A percentile compares a stretch with the other conserved stretches of the same genome.
Evolutionary conservation across 2,113 vertebrate genomes (phyloP).

Genomic region (Rhagologus leucostigma): DNA sequence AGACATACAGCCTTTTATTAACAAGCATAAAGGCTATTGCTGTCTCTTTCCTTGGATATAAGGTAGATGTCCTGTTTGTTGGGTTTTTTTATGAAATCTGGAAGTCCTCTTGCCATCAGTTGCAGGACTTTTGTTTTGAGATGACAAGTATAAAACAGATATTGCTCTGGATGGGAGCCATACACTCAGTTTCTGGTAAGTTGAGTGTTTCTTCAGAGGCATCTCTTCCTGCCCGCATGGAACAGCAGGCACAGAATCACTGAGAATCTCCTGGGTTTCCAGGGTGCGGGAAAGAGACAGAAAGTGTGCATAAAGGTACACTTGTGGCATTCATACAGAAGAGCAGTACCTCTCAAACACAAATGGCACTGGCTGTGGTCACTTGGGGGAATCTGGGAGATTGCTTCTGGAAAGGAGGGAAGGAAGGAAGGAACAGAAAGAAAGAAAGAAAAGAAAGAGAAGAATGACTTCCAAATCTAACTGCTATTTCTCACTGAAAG

Average conservation of each 20-base stretch:
- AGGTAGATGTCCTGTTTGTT: neutral
- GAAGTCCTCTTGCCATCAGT: neutral
- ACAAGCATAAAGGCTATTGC: neutral
- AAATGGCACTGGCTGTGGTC: neutral
- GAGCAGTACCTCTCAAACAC: neutral
- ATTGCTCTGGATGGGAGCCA: rapidly evolving
- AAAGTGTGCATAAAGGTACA: neutral
- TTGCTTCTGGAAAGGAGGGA: neutral
- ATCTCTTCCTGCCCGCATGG: rapidly evolving
- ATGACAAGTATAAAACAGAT: neutral
- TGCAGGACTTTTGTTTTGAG: neutral
- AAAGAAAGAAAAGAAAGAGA: neutral
- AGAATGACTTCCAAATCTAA: neutral
- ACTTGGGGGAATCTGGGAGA: neutral
- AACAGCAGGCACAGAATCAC: neutral
- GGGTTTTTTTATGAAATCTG: neutral
- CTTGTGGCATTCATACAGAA: neutral
- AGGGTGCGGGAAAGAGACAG: neutral
- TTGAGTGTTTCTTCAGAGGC: neutral
- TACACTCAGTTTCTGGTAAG: neutral
- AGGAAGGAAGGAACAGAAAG: neutral
- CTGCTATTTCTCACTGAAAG: neutral
- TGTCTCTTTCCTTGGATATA: neutral
- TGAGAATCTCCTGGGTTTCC: neutral
- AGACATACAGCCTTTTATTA: neutral